phyloP scores from a whole-genome alignment of 2,113 vertebrate genomes.

The Otus sunia region DNA sequence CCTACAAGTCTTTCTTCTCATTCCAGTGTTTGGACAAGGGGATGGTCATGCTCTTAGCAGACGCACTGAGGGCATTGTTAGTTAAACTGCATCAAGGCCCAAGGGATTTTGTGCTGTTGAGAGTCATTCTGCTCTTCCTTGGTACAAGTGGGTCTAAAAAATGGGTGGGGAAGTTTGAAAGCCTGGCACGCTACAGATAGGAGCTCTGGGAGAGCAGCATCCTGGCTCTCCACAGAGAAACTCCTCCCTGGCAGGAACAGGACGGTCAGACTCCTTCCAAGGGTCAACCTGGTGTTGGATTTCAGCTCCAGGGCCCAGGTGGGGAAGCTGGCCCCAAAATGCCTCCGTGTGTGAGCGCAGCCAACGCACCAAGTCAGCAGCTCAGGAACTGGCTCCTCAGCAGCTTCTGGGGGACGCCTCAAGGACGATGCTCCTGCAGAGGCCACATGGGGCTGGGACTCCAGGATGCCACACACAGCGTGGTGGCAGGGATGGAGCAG shows the following conservation, averaged over 20 bases:
- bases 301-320: conserved; percentile 50
- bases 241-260: not conserved
- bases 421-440: conserved; percentile 4
- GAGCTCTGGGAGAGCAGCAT: not conserved
- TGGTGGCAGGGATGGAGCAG: not conserved
- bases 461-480: not conserved
- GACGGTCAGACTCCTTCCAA: not conserved
- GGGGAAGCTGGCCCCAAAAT: conserved; percentile 4
- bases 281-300: conserved; percentile 36
- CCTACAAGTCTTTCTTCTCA: not conserved
- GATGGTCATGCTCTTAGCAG: not conserved
- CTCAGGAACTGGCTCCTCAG: conserved; percentile 33
- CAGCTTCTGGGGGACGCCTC: not conserved
- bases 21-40: not conserved
- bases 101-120: not conserved
- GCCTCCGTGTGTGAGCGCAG: accelerated
- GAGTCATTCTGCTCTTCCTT: not conserved
- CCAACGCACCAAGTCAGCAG: conserved; percentile 21
- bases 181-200: accelerated
- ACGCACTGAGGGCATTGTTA: not conserved
- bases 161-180: not conserved
- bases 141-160: not conserved
- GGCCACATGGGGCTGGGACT: not conserved
- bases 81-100: not conserved
- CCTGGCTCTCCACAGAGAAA: accelerated